Evolutionary conservation across 2,113 vertebrate species (phyloP).

Genomic region (Forbesichthys papilliferus): DNA sequence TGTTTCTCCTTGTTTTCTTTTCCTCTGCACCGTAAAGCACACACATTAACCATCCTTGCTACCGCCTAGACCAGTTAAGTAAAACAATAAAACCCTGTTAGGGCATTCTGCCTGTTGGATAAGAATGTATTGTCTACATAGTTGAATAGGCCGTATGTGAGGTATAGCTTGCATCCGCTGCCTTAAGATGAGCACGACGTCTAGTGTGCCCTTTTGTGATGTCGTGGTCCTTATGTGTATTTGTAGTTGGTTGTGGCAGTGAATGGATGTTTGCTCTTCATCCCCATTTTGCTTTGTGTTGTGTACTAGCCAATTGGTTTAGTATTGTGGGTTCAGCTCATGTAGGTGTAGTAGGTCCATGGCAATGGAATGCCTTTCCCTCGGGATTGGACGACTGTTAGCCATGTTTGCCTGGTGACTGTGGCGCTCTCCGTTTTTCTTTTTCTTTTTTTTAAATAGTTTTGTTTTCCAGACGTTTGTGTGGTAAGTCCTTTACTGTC

Average conservation of each 20-base stretch:
- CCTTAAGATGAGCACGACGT: slow-evolving; percentile 33
- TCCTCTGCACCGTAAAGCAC: slow-evolving; percentile 94
- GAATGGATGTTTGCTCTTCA: slow-evolving; percentile 71
- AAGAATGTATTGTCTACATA: slow-evolving; percentile 16
- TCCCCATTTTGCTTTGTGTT: slow-evolving; percentile 69
- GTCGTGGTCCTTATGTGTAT: slow-evolving; percentile 64
- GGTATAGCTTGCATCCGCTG: slow-evolving; percentile 45
- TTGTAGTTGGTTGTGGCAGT: slow-evolving; percentile 66
- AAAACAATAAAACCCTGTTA: slow-evolving; percentile 72
- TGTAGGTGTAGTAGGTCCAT: not conserved
- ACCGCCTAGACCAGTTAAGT: slow-evolving; percentile 99
- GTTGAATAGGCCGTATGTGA: slow-evolving; percentile 16
- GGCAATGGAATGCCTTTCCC: slow-evolving; percentile 46
- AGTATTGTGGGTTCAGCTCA: not conserved
- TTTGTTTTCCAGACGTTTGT: slow-evolving; percentile 11
- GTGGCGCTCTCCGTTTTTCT: slow-evolving; percentile 26
- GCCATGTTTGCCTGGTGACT: slow-evolving; percentile 19
- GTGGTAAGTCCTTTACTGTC: slow-evolving; percentile 13
- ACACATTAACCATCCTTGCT: slow-evolving; percentile 99
- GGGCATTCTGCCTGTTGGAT: slow-evolving; percentile 34
- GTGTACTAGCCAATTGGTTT: slow-evolving; percentile 38
- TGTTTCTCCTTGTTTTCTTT: slow-evolving; percentile 95
- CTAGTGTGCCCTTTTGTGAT: slow-evolving; percentile 50
- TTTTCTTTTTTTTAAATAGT: not conserved
- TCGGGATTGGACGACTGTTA: slow-evolving; percentile 35